Evolutionary conservation across 2,113 vertebrate genomes (phyloP).

Genomic region (Boulengeromyrus knoepffleri): DNA sequence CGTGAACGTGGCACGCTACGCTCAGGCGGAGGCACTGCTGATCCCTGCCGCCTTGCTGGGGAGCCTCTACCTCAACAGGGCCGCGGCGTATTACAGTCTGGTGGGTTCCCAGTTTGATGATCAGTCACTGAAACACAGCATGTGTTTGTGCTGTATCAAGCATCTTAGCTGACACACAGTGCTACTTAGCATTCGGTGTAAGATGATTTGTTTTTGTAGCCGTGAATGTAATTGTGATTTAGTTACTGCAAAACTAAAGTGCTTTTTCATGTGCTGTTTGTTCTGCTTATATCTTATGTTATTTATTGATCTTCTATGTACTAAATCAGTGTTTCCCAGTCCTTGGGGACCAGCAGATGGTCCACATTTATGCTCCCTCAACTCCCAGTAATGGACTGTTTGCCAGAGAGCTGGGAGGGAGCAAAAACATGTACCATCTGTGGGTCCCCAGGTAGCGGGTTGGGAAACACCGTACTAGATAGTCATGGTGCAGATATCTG

Average conservation of each 20-base stretch:
- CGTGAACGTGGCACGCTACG: slow-evolving; percentile 84
- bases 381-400: background rate
- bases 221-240: background rate
- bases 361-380: background rate
- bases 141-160: background rate
- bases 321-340: background rate
- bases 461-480: background rate
- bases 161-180: background rate
- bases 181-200: background rate
- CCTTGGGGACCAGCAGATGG: background rate
- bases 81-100: slow-evolving; percentile 81
- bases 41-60: slow-evolving; percentile 83
- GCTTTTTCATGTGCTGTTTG: background rate
- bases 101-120: slow-evolving; percentile 55
- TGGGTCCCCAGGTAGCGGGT: background rate
- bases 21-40: slow-evolving; percentile 80
- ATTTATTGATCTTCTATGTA: background rate
- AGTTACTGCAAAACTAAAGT: background rate
- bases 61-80: slow-evolving; percentile 86
- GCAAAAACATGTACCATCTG: background rate
- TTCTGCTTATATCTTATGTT: background rate
- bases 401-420: background rate
- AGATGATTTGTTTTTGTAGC: background rate
- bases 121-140: background rate
- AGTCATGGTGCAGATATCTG: background rate